Evolutionary conservation across 2,888 invertebrate genomes (phyloP).

Genomic region (Norana najaformis): DNA sequence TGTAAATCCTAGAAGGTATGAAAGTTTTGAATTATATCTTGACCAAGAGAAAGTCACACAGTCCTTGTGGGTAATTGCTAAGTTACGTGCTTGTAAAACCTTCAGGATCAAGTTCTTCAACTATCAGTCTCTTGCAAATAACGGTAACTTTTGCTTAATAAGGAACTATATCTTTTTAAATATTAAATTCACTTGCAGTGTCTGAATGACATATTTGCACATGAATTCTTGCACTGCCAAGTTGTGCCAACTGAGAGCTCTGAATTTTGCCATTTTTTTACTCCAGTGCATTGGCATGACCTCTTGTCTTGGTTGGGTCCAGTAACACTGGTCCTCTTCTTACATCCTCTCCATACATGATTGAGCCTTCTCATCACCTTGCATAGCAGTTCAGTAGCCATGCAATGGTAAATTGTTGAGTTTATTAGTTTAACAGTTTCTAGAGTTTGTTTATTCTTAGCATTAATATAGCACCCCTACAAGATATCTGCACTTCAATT

Average conservation of each 20-base stretch:
- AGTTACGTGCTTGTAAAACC: neutral
- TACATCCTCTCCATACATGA: neutral
- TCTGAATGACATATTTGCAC: neutral
- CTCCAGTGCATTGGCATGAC: neutral
- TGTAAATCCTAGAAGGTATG: neutral
- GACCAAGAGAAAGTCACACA: neutral
- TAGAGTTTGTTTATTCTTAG: neutral
- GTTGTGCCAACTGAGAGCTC: too few species aligned
- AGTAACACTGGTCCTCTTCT: neutral
- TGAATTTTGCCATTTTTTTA: conserved; percentile 4
- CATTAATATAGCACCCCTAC: neutral
- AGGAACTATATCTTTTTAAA: neutral
- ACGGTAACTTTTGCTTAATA: neutral
- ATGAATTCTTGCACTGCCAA: neutral
- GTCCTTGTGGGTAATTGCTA: neutral
- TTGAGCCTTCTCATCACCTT: neutral
- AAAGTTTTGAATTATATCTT: neutral
- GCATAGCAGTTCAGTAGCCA: neutral
- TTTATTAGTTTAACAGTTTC: neutral
- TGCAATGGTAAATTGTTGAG: neutral
- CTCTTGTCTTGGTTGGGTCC: neutral
- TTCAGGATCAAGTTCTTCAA: neutral
- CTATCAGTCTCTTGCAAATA: too few species aligned
- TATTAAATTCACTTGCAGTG: neutral
- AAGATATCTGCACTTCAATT: too few species aligned